These are phyloP conservation scores for Liolophura sinensis DNA, from an alignment of 1,140 invertebrate species.

Conservation along the genomic window DNA sequence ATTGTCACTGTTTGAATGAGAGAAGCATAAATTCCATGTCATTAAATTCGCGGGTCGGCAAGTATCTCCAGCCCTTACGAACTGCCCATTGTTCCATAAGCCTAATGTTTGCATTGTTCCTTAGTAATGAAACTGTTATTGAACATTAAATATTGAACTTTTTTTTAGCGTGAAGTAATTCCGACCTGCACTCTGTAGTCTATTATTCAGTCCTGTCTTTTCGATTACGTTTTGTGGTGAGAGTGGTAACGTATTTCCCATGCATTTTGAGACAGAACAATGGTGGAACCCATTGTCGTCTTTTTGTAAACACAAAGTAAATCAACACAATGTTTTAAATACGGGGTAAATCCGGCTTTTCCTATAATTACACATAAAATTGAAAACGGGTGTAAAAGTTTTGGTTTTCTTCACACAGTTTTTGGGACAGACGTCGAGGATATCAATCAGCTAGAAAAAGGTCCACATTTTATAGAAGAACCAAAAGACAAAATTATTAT, in stretches of 20 bases:
- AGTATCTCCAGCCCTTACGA: no score
- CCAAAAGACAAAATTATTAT: slow-evolving; percentile 32
- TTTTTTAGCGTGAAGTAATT: no score
- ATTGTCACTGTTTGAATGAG: neutral
- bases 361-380: neutral
- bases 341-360: neutral
- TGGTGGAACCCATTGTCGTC: slow-evolving; percentile 2
- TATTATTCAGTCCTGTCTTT: no score
- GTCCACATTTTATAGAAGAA: slow-evolving; percentile 27
- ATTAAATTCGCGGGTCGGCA: no score
- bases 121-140: no score
- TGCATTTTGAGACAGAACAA: neutral
- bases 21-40: neutral
- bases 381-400: neutral
- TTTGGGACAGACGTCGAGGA: slow-evolving; percentile 22
- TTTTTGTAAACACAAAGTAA: neutral
- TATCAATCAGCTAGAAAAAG: slow-evolving; percentile 14
- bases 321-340: neutral
- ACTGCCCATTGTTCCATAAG: no score
- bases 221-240: no score
- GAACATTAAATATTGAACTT: no score
- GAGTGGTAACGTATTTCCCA: no score
- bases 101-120: no score
- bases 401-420: slow-evolving; percentile 18
- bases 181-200: no score